Evolutionary conservation across 1,140 invertebrate genomes (phyloP), one percentile per base, ranked within the genome.

Genomic region (Conus ventricosus): DNA sequence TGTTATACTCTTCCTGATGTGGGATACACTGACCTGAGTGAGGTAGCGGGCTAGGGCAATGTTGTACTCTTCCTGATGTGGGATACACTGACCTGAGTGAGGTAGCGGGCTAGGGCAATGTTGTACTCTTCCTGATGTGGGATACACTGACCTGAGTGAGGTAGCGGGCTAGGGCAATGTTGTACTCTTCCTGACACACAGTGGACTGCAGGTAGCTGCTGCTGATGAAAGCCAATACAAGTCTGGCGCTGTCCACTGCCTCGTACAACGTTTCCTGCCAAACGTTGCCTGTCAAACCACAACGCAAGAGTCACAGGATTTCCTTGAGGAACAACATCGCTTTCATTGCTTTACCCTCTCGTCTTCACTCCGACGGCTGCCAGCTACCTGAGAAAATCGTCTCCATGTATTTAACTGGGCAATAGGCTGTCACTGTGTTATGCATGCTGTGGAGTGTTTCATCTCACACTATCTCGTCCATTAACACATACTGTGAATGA

Each of bases 101-200:
- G 67, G 23, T 71, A 89, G 76, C 92, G 89, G 15, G 92, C 91
- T 51, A 93, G 76, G n/a, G 92, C 92, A 17, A 95, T 91, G 83
- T 94, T 39, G 39, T 3, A 39, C 3, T 39, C 3, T 39, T 39
- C 39, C 39, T 39, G 39, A 39, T 39, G 3, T 39, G 39, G 39
- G 39, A 39, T 39, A 39, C 57, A 60, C 67, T 20, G 7, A 71
- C 67, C 67, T 10, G 17, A 23, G 67, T 20, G 67, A 71, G 67
- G 23, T 71, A 89, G 76, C 92, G 89, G 15, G 92, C 91, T 51
- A 93, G 76, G n/a, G 92, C 92, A 17, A 95, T 91, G 83, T 94
- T 94, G 84, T 92, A 94, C 88, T 95, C 94, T 86, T 95, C 94
- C 27, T 89, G 88, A 91, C 94, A 94, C 1, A 94, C 91, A 80